Conservation (phyloP, 2,113 vertebrate genomes). For the Triplophysa rosa region DNA sequence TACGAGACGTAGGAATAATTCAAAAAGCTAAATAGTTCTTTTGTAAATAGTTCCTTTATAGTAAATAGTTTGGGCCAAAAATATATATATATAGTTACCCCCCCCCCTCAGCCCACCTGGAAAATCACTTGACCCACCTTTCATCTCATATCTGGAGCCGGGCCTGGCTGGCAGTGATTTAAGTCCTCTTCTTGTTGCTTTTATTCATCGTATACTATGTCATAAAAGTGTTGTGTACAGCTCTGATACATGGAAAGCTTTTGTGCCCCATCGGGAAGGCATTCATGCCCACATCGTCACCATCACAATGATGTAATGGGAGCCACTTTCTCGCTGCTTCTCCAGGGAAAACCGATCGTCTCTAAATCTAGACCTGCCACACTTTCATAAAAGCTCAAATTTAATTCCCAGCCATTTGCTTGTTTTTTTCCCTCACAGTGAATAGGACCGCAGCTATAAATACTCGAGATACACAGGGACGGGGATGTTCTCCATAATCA, state of each 20-base stretch:
- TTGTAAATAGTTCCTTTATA: no score
- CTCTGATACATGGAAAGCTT: slow-evolving; percentile 42
- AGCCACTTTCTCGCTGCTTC: slow-evolving; percentile 34
- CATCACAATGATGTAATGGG: slow-evolving; percentile 38
- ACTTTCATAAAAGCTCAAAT: slow-evolving; percentile 52
- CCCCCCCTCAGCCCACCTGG: no score
- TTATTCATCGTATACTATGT: slow-evolving; percentile 26
- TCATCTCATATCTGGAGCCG: no score
- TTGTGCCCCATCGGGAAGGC: slow-evolving; percentile 47
- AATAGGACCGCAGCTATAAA: slow-evolving; percentile 50
- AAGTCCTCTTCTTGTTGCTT: slow-evolving; percentile 4
- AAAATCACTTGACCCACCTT: no score
- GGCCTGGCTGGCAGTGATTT: slow-evolving; percentile 15
- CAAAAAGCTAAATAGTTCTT: no score
- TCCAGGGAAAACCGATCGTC: slow-evolving; percentile 32
- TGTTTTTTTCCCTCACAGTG: slow-evolving; percentile 43
- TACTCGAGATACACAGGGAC: slow-evolving; percentile 39
- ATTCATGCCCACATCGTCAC: slow-evolving; percentile 37
- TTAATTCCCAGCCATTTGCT: slow-evolving; percentile 51
- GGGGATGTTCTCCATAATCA: slow-evolving; percentile 49
- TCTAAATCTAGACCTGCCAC: slow-evolving; percentile 52
- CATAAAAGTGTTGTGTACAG: slow-evolving; percentile 29
- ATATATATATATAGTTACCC: no score
- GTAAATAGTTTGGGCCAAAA: no score
- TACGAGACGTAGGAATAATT: no score